phyloP scores from a whole-genome alignment of 2,888 invertebrate genomes.

The Agrypnus murinus region DNA sequence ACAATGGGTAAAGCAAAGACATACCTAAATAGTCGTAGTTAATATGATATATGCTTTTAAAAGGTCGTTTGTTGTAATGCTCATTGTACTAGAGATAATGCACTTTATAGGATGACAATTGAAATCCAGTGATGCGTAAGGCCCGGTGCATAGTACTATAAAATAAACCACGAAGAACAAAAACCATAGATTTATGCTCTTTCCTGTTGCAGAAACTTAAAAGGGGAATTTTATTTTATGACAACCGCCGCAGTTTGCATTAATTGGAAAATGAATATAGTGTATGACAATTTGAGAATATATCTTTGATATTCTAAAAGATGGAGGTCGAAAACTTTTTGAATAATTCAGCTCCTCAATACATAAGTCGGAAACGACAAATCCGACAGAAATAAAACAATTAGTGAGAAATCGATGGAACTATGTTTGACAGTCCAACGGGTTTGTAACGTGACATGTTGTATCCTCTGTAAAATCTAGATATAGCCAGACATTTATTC shows the following conservation, averaged over 20 bases:
- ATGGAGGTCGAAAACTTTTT: too few relatives aligned
- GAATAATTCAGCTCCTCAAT: neutral
- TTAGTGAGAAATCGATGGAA: constrained; percentile 13
- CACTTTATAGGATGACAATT: constrained; percentile 40
- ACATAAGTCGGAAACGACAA: neutral
- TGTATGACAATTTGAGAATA: too few relatives aligned
- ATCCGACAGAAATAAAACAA: constrained; percentile 15
- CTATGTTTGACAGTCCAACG: constrained; percentile 2
- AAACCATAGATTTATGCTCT: constrained; percentile 23
- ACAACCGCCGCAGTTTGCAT: too few relatives aligned
- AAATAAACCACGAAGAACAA: constrained; percentile 37
- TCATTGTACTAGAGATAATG: constrained; percentile 38
- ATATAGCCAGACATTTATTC: constrained; percentile 18
- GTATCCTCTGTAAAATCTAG: constrained; percentile 24
- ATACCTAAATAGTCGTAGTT: constrained; percentile 19
- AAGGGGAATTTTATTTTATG: too few relatives aligned
- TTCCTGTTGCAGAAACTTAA: neutral
- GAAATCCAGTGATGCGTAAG: constrained; percentile 38
- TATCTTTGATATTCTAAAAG: too few relatives aligned
- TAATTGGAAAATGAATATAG: too few relatives aligned
- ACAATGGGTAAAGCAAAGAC: constrained; percentile 10
- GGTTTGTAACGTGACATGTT: constrained; percentile 9
- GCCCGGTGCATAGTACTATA: constrained; percentile 37
- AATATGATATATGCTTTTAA: constrained; percentile 28
- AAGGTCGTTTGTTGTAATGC: constrained; percentile 29